Percentiles rank a stretch among this genome's conserved stretches.
Evolutionary conservation across 1,140 invertebrate species (phyloP).

Genomic region (Hylaeus anthracinus): DNA sequence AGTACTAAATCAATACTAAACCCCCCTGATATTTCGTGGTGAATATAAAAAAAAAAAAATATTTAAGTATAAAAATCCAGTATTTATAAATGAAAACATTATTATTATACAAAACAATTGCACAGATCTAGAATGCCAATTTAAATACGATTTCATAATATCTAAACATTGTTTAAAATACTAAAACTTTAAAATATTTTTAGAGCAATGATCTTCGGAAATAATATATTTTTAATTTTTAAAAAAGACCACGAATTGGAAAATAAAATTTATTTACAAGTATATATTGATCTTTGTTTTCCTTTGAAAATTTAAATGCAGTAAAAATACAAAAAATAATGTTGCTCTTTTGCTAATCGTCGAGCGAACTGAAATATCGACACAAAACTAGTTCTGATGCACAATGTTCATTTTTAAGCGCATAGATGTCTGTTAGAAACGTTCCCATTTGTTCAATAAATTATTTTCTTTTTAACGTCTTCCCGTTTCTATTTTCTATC

Average conservation of each 20-base stretch:
- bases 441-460: neutral
- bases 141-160: neutral
- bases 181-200: neutral
- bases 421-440: neutral
- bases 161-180: neutral
- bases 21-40: neutral
- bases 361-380: neutral
- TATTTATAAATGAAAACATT: neutral
- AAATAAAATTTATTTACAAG: neutral
- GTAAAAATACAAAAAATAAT: neutral
- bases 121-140: too few relatives aligned
- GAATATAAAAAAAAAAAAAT: neutral
- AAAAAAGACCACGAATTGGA: neutral
- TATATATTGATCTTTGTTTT: neutral
- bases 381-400: neutral
- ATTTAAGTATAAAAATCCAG: neutral
- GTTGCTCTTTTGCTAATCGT: neutral
- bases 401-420: neutral
- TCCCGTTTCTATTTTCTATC: too few relatives aligned
- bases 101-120: neutral
- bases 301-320: neutral
- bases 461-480: too few relatives aligned
- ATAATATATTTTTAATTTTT: neutral
- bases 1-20: constrained; percentile 36
- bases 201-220: neutral